phyloP scores from a whole-genome alignment of 1,140 invertebrate genomes.

The Drosophila pandora region DNA sequence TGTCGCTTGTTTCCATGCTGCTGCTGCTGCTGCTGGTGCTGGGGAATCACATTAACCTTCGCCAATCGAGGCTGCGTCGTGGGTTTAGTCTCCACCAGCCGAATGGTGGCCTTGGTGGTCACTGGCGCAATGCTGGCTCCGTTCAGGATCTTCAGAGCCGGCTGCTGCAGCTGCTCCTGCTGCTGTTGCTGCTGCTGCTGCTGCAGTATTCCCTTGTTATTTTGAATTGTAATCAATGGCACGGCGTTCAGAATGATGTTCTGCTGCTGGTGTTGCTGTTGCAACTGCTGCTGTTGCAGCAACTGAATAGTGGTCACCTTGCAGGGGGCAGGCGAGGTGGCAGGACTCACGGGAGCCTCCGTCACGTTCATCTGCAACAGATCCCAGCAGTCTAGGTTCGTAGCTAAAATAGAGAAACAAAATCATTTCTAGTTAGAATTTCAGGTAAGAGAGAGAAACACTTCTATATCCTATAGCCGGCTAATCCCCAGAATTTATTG shows the following conservation, averaged over 20 bases:
- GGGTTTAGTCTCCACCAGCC: conserved; percentile 63
- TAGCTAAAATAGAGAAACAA: conserved; percentile 50
- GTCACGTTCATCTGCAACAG: conserved; percentile 77
- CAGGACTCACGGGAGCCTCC: conserved; percentile 55
- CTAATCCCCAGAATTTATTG: conserved; percentile 36
- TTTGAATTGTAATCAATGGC: conserved; percentile 82
- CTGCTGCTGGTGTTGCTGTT: conserved; percentile 65
- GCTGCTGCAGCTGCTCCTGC: conserved; percentile 60
- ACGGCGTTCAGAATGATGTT: conserved; percentile 78
- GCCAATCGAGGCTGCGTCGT: conserved; percentile 32
- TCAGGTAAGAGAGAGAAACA: background rate
- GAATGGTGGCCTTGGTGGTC: conserved; percentile 64
- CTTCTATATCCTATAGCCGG: conserved; percentile 1
- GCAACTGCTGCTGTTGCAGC: conserved; percentile 54
- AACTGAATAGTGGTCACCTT: conserved; percentile 58
- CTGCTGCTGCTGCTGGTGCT: conserved; percentile 46
- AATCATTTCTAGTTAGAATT: conserved; percentile 1
- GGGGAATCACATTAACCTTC: conserved; percentile 46
- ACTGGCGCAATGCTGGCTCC: conserved; percentile 44
- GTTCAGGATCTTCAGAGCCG: conserved; percentile 66
- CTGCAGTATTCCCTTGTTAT: conserved; percentile 56
- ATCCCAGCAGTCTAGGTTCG: conserved; percentile 80
- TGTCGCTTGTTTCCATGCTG: conserved; percentile 74
- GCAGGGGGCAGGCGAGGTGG: conserved; percentile 62
- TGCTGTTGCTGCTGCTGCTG: conserved; percentile 41